Percentiles rank a stretch among this genome's conserved stretches.
These are phyloP conservation scores for Ginglymostoma cirratum DNA, from an alignment of 2,113 vertebrate genomes.

Conservation along the genomic window DNA sequence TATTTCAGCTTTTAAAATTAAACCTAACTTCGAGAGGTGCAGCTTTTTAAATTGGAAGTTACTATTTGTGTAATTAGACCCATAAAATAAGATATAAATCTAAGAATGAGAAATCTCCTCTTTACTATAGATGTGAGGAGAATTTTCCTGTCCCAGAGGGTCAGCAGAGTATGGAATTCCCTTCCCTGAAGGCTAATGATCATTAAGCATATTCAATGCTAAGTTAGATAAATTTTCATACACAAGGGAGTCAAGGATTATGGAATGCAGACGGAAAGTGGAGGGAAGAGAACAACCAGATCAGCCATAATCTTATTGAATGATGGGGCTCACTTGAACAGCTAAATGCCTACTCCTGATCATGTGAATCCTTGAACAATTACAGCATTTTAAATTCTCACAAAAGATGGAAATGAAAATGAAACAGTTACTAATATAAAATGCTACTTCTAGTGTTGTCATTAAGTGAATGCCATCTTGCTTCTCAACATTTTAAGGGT, in stretches of 20 bases:
- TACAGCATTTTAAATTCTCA: not conserved
- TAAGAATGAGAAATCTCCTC: not conserved
- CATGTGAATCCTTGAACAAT: not conserved
- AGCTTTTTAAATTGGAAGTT: not conserved
- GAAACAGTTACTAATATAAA: not conserved
- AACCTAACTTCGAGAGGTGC: not conserved
- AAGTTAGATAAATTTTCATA: too few relatives aligned
- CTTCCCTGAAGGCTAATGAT: too few relatives aligned
- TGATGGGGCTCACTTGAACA: too few relatives aligned
- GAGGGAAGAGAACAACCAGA: too few relatives aligned
- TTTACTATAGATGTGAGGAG: too few relatives aligned
- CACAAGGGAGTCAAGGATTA: too few relatives aligned
- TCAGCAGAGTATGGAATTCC: too few relatives aligned
- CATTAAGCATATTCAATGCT: too few relatives aligned
- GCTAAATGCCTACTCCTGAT: too few relatives aligned
- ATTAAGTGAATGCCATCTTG: not conserved
- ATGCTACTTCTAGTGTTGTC: not conserved
- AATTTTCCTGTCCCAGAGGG: too few relatives aligned
- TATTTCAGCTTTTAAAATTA: not conserved
- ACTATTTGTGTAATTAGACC: not conserved
- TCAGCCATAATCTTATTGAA: too few relatives aligned
- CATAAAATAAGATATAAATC: not conserved
- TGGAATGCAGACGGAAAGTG: too few relatives aligned
- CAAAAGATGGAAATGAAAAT: not conserved
- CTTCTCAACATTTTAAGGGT: not conserved